Conservation (phyloP, 1,140 invertebrate genomes). For the Pemphigus obesinymphae region DNA sequence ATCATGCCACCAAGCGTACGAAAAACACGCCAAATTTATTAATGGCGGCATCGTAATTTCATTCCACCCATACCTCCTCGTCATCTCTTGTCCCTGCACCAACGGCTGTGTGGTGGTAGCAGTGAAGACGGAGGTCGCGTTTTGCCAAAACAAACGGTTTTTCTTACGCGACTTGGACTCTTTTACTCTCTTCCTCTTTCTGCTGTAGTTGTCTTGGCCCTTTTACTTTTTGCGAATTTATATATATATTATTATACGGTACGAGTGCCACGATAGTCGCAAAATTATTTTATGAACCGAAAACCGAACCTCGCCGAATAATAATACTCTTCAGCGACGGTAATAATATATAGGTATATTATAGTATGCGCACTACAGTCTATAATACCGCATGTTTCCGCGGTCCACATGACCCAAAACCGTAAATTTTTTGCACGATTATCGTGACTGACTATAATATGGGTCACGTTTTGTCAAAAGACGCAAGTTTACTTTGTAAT, state of each 20-base stretch:
- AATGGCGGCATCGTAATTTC: background rate
- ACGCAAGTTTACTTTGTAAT: no score
- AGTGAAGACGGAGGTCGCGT: background rate
- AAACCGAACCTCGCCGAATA: slow-evolving; percentile 3
- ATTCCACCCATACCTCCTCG: background rate
- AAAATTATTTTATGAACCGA: slow-evolving; percentile 18
- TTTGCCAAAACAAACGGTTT: slow-evolving; percentile 20
- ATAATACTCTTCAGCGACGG: background rate
- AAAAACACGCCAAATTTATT: background rate
- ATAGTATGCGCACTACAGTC: background rate
- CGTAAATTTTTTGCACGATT: no score
- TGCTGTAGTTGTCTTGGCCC: background rate
- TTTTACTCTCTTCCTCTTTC: background rate
- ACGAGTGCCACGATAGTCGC: background rate
- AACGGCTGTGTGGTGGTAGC: background rate
- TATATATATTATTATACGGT: background rate
- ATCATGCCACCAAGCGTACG: background rate
- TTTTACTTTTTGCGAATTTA: background rate
- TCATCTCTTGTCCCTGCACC: background rate
- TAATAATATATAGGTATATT: background rate
- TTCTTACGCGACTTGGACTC: background rate
- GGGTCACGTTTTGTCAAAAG: no score
- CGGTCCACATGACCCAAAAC: no score
- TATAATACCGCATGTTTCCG: background rate
- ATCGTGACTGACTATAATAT: no score